Evolutionary conservation across 2,113 vertebrate species (phyloP), one percentile per base, ranked within the genome.

Genomic region (Grus americana): DNA sequence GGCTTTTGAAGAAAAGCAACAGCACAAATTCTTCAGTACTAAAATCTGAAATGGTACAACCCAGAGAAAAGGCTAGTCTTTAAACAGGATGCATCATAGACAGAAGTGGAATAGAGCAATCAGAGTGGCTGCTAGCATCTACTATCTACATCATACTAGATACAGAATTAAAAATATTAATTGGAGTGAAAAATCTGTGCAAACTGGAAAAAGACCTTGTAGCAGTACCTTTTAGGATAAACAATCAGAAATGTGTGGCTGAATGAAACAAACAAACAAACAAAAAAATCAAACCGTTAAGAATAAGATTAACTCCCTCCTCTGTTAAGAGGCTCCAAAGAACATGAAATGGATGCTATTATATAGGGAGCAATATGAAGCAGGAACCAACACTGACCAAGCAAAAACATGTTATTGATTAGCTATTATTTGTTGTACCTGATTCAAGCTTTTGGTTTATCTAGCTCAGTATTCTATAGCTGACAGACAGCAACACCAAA

Each of bases 291-390:
- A 55, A 75, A 67, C 4, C 14, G 6, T 9, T 67, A 38, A 71
- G 15, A 72, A 62, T 19, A 58, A 62, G 23, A 66, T 23, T 1
- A 86, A 59, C 5, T 66, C 5, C 12, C 7, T 17, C 5, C 12
- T 23, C 32, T 63, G 7, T 46, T 72, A 26, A 59, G 11, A 59
- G 7, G 22, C 12, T 62, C 32, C 40, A 44, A 80, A 80, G 36
- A 52, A 22, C 29, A 40, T 18, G 19, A 86, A 63, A 84, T 12
- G 4, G 32, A 27, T 87, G 18, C 5, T 92, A 2, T 30, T 52
- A 16, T 8, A 72, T 1, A 36, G n/a, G 52, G 1, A 82, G 10
- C 12, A 90, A 30, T 24, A 81, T 0, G 1, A 72, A 74, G 12
- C 9, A 47, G 49, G 24, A 6, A 70, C 19, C 32, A 72, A 21